Evolutionary conservation across 2,797 vertebrate genomes (phyloP).

Genomic region (Poecilia wingei): DNA sequence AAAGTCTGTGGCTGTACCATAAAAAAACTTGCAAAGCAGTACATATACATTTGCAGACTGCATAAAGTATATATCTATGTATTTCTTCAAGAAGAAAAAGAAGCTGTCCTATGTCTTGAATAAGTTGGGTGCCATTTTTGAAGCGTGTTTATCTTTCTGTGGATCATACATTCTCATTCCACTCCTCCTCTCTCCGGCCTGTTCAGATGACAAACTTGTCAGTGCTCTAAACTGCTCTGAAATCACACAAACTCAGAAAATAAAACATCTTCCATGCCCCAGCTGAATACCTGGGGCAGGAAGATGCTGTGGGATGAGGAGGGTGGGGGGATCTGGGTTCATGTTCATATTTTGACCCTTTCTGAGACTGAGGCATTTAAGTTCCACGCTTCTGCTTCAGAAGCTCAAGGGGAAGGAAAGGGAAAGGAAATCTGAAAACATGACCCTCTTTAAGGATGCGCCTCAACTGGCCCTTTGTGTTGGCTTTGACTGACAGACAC

Average conservation of each 20-base stretch:
- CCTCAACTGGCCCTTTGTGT: constrained; percentile 77
- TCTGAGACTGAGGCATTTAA: constrained; percentile 55
- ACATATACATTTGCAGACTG: neutral
- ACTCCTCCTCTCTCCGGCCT: constrained; percentile 23
- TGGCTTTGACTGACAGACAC: constrained; percentile 79
- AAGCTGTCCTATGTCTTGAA: constrained; percentile 16
- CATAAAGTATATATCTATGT: neutral
- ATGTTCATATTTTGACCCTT: constrained; percentile 48
- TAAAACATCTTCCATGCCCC: constrained; percentile 3
- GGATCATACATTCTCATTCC: constrained; percentile 38
- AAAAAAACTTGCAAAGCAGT: too few species aligned
- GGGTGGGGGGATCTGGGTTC: neutral
- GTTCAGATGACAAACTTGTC: constrained; percentile 42
- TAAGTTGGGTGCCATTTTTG: constrained; percentile 47
- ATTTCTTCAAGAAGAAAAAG: constrained; percentile 14
- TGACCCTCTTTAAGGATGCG: constrained; percentile 79
- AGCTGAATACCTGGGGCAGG: constrained; percentile 24
- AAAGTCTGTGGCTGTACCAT: too few species aligned
- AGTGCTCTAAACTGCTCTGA: constrained; percentile 16
- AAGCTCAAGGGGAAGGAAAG: constrained; percentile 69
- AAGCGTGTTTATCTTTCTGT: constrained; percentile 27
- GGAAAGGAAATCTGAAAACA: constrained; percentile 79
- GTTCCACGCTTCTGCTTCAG: constrained; percentile 60
- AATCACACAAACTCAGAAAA: neutral
- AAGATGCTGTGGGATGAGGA: constrained; percentile 12